A percentile compares a stretch with the other conserved stretches of the same genome.
Conservation (phyloP, 2,888 invertebrate genomes). For the Buathra laborator region DNA sequence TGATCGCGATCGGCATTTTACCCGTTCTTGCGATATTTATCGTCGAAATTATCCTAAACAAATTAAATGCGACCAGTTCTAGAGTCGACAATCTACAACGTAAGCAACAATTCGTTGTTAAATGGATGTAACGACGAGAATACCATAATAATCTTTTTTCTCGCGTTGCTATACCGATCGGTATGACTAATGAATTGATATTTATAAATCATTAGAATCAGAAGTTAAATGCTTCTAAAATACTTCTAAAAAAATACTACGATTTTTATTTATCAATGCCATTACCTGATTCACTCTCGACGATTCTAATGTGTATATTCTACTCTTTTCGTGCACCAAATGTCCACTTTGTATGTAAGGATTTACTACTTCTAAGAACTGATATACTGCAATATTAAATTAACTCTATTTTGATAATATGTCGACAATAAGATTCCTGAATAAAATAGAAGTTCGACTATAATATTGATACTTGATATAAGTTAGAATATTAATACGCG, state of each 20-base stretch:
- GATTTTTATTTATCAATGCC: too few species aligned
- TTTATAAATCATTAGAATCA: too few species aligned
- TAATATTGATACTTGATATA: neutral
- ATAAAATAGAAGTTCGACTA: neutral
- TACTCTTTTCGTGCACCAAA: too few species aligned
- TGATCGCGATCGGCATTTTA: constrained; percentile 52
- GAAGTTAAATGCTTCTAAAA: too few species aligned
- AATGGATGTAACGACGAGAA: constrained; percentile 22
- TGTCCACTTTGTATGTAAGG: too few species aligned
- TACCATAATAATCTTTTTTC: neutral
- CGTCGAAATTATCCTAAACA: constrained; percentile 70
- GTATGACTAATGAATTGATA: too few species aligned
- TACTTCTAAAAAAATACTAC: too few species aligned
- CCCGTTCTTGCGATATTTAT: constrained; percentile 71
- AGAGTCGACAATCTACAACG: constrained; percentile 34
- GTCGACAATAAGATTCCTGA: neutral
- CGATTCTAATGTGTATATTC: too few species aligned
- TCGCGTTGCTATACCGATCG: too few species aligned
- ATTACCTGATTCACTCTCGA: too few species aligned
- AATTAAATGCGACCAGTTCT: constrained; percentile 53
- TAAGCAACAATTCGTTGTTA: constrained; percentile 29
- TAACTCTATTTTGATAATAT: neutral
- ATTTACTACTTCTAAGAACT: too few species aligned
- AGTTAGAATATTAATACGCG: neutral
- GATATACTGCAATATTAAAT: too few species aligned